Percentiles rank a stretch among this genome's conserved stretches.
These are phyloP conservation scores for Struthio camelus DNA, from an alignment of 2,113 vertebrate species.

Conservation along the genomic window DNA sequence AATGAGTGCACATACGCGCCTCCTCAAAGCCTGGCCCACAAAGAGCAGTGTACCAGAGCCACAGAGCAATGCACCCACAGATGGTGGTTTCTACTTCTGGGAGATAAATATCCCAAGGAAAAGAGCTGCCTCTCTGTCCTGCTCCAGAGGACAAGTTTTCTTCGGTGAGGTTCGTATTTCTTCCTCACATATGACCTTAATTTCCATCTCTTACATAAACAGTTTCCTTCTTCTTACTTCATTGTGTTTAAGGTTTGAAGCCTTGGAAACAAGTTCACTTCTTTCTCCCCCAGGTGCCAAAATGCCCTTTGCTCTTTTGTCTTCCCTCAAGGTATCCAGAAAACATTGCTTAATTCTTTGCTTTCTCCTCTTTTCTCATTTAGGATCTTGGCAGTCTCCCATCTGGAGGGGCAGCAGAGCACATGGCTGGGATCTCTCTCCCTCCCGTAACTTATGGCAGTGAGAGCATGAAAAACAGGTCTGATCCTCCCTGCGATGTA, in stretches of 20 bases:
- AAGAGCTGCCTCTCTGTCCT: not conserved
- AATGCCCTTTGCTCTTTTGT: not conserved
- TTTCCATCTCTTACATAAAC: not conserved
- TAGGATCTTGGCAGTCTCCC: not conserved
- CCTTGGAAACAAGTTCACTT: not conserved
- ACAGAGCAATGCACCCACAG: not conserved
- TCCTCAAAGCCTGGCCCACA: not conserved
- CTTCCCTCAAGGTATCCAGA: not conserved
- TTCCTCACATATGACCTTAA: not conserved
- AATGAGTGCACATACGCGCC: not conserved
- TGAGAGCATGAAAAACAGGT: not conserved
- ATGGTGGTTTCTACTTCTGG: not conserved
- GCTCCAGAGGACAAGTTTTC: not conserved
- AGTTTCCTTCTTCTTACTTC: constrained; percentile 23
- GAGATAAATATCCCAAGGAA: not conserved
- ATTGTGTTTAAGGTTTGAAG: not conserved
- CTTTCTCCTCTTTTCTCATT: not conserved
- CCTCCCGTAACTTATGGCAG: not conserved
- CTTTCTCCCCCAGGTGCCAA: not conserved
- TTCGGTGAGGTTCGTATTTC: not conserved
- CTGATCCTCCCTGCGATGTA: not conserved
- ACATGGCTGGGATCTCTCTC: not conserved
- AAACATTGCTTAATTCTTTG: not conserved
- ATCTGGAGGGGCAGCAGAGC: not conserved
- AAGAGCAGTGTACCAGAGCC: not conserved